These are phyloP conservation scores for Leptosomus discolor DNA, from an alignment of 2,113 vertebrate species.

Conservation along the genomic window DNA sequence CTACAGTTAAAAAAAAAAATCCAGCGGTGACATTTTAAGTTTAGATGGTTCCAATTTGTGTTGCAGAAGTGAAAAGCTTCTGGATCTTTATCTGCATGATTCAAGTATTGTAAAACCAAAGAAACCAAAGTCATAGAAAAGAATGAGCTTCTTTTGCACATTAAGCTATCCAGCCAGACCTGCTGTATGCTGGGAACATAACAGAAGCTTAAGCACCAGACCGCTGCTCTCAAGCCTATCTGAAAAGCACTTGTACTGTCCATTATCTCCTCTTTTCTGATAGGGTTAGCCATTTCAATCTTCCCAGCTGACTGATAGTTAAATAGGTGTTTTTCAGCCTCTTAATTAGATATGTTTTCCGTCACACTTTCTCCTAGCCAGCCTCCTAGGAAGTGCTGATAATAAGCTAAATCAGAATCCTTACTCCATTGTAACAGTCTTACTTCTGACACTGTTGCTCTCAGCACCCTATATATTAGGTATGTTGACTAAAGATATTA, in stretches of 20 bases:
- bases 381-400: neutral
- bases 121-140: neutral
- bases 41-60: neutral
- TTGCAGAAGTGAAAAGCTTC: neutral
- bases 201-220: neutral
- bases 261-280: neutral
- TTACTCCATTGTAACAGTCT: neutral
- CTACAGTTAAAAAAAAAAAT: neutral
- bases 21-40: neutral
- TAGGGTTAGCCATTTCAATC: neutral
- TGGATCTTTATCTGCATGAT: neutral
- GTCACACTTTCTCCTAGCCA: neutral
- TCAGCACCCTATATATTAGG: neutral
- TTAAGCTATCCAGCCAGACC: neutral
- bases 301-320: neutral
- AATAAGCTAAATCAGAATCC: neutral
- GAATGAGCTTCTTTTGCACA: neutral
- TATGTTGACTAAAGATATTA: neutral
- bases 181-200: neutral
- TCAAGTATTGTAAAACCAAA: neutral
- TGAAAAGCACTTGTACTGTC: neutral
- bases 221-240: neutral
- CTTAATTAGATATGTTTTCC: neutral
- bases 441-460: neutral
- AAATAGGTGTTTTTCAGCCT: neutral